A percentile compares a stretch with the other conserved stretches of the same genome.
These are phyloP conservation scores for Hoplias malabaricus DNA, from an alignment of 2,113 vertebrate genomes.

Conservation along the genomic window DNA sequence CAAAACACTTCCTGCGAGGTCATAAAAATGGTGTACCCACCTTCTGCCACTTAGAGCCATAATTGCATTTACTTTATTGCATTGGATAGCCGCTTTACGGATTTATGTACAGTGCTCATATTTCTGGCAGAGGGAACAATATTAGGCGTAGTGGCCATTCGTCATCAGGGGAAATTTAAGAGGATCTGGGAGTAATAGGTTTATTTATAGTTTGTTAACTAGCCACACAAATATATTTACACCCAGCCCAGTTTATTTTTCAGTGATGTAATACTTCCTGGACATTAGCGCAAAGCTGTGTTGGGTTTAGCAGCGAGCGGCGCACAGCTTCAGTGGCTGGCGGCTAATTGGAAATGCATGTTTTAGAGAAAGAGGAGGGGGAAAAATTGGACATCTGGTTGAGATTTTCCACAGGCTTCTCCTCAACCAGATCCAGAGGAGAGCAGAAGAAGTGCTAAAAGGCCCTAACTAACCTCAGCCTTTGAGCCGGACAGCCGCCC, in stretches of 20 bases:
- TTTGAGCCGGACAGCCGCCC: slow-evolving; percentile 22
- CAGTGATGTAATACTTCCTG: slow-evolving; percentile 56
- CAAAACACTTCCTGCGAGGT: neutral
- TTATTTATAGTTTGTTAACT: slow-evolving; percentile 56
- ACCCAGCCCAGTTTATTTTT: slow-evolving; percentile 50
- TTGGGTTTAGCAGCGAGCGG: slow-evolving; percentile 29
- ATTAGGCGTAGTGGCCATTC: slow-evolving; percentile 20
- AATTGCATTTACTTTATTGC: slow-evolving; percentile 37
- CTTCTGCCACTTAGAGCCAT: slow-evolving; percentile 17
- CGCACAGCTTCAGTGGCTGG: slow-evolving; percentile 40
- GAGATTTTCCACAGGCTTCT: slow-evolving; percentile 47
- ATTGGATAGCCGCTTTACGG: slow-evolving; percentile 25
- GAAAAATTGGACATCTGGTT: slow-evolving; percentile 57
- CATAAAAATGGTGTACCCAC: neutral
- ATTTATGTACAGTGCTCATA: slow-evolving; percentile 23
- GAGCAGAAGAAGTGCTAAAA: slow-evolving; percentile 42
- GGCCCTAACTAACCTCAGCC: slow-evolving; percentile 43
- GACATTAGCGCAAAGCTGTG: slow-evolving; percentile 43
- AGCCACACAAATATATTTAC: slow-evolving; percentile 53
- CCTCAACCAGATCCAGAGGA: slow-evolving; percentile 41
- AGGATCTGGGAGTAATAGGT: slow-evolving; percentile 38
- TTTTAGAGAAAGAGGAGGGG: slow-evolving; percentile 37
- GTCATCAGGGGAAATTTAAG: slow-evolving; percentile 43
- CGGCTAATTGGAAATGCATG: slow-evolving; percentile 60
- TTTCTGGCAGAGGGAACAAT: slow-evolving; percentile 25